phyloP scores from a whole-genome alignment of 2,797 vertebrate genomes.

The Pseudochirops cupreus region DNA sequence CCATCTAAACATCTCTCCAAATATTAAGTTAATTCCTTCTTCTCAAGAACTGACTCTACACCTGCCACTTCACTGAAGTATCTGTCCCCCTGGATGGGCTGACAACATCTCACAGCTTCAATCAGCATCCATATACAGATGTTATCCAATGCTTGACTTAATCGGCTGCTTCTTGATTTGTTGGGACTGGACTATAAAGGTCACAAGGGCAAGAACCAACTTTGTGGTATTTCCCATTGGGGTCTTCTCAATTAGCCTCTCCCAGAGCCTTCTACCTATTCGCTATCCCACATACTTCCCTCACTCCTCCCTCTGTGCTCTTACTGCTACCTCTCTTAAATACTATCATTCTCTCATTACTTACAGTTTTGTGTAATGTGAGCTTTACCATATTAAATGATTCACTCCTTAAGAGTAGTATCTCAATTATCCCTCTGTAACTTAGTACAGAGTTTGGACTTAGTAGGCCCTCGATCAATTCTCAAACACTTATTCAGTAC shows the following conservation, averaged over 20 bases:
- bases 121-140: not conserved
- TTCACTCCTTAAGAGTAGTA: not conserved
- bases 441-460: not conserved
- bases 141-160: not conserved
- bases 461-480: no score
- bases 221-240: not conserved
- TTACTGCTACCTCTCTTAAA: not conserved
- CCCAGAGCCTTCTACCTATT: not conserved
- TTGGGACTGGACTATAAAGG: not conserved
- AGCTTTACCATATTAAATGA: no score
- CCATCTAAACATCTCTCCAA: not conserved
- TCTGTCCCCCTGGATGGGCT: not conserved
- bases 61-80: not conserved
- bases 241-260: not conserved
- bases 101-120: not conserved
- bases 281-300: not conserved
- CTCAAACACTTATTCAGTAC: not conserved
- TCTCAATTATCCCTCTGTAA: not conserved
- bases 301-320: not conserved
- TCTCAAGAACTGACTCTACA: not conserved
- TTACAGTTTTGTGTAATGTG: not conserved
- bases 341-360: not conserved
- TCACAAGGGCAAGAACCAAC: not conserved
- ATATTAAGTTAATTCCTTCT: not conserved
- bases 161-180: not conserved